Evolutionary conservation across 1,140 invertebrate species (phyloP).

Genomic region (Sitodiplosis mosellana): DNA sequence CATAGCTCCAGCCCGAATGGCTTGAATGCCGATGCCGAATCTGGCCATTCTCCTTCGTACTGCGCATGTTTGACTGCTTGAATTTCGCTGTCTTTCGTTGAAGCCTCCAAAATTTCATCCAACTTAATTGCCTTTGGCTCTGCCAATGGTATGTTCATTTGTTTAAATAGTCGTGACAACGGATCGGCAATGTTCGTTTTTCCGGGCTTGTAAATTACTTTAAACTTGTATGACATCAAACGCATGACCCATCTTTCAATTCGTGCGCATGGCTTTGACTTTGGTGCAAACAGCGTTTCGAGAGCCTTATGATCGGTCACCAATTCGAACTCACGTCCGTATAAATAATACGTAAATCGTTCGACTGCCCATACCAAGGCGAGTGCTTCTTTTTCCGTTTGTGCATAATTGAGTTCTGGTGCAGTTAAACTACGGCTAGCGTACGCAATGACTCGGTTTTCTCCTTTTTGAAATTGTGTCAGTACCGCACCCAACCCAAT

Average conservation of each 20-base stretch:
- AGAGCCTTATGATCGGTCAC: conserved; percentile 19
- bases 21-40: no score
- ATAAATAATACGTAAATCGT: no score
- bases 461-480: not conserved
- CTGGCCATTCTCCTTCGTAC: not conserved
- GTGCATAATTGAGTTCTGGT: conserved; percentile 21
- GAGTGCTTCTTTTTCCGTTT: conserved; percentile 22
- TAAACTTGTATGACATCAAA: no score
- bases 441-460: conserved; percentile 2
- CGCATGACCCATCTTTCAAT: conserved; percentile 12
- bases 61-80: not conserved
- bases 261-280: conserved; percentile 10
- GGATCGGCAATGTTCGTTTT: no score
- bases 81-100: not conserved
- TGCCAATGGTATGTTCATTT: not conserved
- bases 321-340: no score
- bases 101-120: not conserved
- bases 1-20: no score
- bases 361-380: conserved; percentile 16
- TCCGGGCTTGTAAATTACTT: no score
- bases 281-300: conserved; percentile 7
- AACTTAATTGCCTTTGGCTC: not conserved
- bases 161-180: conserved; percentile 1
- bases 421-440: conserved; percentile 13
- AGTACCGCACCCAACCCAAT: no score